Evolutionary conservation across 2,797 vertebrate genomes (phyloP).

Genomic region (Myripristis jacobus): DNA sequence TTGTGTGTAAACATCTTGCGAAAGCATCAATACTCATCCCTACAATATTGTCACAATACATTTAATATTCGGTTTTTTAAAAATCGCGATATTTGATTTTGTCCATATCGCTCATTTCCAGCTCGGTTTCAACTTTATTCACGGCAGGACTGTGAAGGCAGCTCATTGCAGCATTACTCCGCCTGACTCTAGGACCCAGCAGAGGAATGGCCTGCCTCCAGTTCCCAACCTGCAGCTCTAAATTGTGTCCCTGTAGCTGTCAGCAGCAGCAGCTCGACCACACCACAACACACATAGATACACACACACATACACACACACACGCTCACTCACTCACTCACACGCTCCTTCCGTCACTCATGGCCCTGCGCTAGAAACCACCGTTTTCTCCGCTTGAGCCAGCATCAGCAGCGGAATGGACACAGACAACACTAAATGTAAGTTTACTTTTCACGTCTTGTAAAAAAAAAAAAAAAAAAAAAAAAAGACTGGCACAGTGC

Average conservation of each 20-base stretch:
- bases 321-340: constrained; percentile 1
- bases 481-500: not conserved
- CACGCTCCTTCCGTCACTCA: constrained; percentile 35
- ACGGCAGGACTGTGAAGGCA: accelerated
- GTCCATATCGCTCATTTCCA: not conserved
- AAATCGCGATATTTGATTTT: no score
- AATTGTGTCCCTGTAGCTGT: constrained; percentile 40
- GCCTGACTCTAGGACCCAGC: constrained; percentile 80
- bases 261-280: constrained; percentile 20
- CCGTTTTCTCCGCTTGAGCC: constrained; percentile 21
- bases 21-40: no score
- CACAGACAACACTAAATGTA: constrained; percentile 71
- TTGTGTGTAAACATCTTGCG: no score
- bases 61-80: no score
- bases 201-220: constrained; percentile 10
- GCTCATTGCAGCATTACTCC: not conserved
- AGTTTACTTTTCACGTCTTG: constrained; percentile 53
- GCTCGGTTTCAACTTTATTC: accelerated
- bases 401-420: constrained; percentile 71
- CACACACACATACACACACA: constrained; percentile 14
- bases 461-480: not conserved
- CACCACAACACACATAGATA: constrained; percentile 20
- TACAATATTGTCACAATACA: no score
- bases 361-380: constrained; percentile 29
- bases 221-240: constrained; percentile 32